Evolutionary conservation across 2,797 vertebrate species (phyloP).

Genomic region (Coranthus polyacanthus): DNA sequence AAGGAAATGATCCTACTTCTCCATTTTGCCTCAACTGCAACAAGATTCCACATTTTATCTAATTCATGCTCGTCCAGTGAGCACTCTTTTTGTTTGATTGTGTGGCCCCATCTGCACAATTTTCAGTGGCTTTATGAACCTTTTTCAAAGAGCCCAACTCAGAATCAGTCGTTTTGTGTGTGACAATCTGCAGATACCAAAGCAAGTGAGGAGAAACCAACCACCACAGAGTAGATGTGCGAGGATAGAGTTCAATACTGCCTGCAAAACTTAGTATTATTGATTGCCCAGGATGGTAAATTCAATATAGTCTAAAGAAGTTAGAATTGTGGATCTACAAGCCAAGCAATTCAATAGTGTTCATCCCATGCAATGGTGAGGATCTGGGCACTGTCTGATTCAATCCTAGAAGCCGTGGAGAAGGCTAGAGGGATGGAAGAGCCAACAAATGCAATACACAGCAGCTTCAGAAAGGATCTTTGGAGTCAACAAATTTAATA

Average conservation of each 20-base stretch:
- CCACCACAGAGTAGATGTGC: constrained; percentile 78
- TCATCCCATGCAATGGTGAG: constrained; percentile 84
- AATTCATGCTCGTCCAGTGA: constrained; percentile 49
- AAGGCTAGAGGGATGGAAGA: constrained; percentile 81
- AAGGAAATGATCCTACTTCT: constrained; percentile 36
- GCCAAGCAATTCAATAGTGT: constrained; percentile 88
- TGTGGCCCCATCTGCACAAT: constrained; percentile 51
- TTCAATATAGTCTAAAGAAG: constrained; percentile 90
- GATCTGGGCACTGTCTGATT: constrained; percentile 88
- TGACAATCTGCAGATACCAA: constrained; percentile 80
- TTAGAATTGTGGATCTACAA: constrained; percentile 88
- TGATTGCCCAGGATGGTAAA: constrained; percentile 86
- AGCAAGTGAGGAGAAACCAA: constrained; percentile 82
- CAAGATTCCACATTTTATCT: constrained; percentile 60
- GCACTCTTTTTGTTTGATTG: constrained; percentile 60
- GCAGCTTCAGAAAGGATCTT: constrained; percentile 84
- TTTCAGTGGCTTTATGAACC: constrained; percentile 65
- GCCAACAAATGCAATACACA: constrained; percentile 87
- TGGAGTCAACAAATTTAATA: constrained; percentile 88
- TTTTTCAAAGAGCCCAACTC: constrained; percentile 73
- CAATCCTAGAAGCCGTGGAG: constrained; percentile 81
- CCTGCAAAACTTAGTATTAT: constrained; percentile 89
- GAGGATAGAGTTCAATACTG: constrained; percentile 85
- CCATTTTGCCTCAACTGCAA: constrained; percentile 26
- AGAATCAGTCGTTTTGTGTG: constrained; percentile 72